Evolutionary conservation across 2,113 vertebrate species (phyloP).

Genomic region (Epinephelus lanceolatus): DNA sequence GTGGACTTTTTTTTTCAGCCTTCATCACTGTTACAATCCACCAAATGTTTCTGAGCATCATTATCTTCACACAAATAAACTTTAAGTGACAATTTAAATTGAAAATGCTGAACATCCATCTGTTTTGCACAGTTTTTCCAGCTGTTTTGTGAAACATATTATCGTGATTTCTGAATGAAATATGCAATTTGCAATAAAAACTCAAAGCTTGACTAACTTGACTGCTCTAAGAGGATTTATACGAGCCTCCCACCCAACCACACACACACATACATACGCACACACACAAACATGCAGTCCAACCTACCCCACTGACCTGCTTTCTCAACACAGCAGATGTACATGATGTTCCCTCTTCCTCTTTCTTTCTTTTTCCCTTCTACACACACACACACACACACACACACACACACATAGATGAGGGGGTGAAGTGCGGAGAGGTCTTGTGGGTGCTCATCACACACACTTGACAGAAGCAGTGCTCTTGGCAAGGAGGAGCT

Average conservation of each 20-base stretch:
- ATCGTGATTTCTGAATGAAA: conserved; percentile 2
- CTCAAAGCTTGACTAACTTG: neutral
- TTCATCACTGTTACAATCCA: conserved; percentile 4
- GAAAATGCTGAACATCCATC: neutral
- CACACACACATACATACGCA: conserved; percentile 16
- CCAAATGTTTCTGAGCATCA: conserved; percentile 1
- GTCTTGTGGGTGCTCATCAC: conserved; percentile 78
- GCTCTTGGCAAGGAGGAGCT: conserved; percentile 76
- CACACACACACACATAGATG: conserved; percentile 30
- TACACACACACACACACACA: conserved; percentile 27
- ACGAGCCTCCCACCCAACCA: conserved; percentile 2
- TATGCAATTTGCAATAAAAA: neutral
- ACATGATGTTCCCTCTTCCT: conserved; percentile 41
- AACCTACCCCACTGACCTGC: conserved; percentile 74
- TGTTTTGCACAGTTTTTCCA: conserved; percentile 3
- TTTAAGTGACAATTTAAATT: neutral
- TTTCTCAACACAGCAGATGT: conserved; percentile 64
- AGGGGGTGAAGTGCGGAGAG: conserved; percentile 55
- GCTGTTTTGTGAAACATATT: neutral
- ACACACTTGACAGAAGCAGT: conserved; percentile 80
- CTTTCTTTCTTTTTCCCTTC: conserved; percentile 11
- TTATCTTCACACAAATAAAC: neutral
- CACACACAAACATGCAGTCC: conserved; percentile 14
- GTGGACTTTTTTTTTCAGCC: neutral
- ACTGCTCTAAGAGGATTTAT: conserved; percentile 13